Base-by-base conservation (phyloP, 1,140 invertebrate genomes). In the Thalassaphorura encarpata region DNA sequence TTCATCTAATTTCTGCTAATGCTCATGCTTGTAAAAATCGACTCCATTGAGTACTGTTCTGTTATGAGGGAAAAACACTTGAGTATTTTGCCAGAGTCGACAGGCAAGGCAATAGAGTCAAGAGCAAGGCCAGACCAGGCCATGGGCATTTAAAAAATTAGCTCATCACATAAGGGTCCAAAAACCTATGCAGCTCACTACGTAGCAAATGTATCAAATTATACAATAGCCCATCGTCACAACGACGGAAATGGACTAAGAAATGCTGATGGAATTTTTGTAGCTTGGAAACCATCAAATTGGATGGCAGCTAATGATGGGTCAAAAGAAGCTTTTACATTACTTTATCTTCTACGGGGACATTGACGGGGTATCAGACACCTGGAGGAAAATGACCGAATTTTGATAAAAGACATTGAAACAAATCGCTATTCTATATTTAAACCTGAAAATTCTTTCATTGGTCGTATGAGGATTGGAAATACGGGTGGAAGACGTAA, bases 381-480 rank as follows among this genome's bases (percentile, higher is more conserved):
- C 66, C 69, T 87, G 2, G 72, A 74, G 45, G 70, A 75, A 29
- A 76, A 78, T 23, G 84, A 87, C 67, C 75, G 71, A 26, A 69
- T 88, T 3, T 75, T 78, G 19, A 66, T 88, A 1, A 75, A 77
- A 51, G 85, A 87, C 61, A 76, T 84, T 3, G 80, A 80, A 33
- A 74, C 76, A 4, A 77, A 80, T 52, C 74, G 83, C 49, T 82
- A 81, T 66, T 81, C 80, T 0, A 70, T 86, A 16, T 80, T 87
- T 67, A 77, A 84, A 64, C 76, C 78, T 16, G 79, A 80, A 46
- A 85, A 86, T 67, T 87, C 84, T 62, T 87, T 85, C 72, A 85
- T 87, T 66, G 85, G 85, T 29, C 75, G 85, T 5, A 76, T 85
- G 33, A 85, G 84, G 72, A 69, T 85, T n/a, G 77, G 77, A n/a